These are phyloP conservation scores for Labeo calbasu DNA, from an alignment of 2,797 vertebrate species.

Conservation along the genomic window DNA sequence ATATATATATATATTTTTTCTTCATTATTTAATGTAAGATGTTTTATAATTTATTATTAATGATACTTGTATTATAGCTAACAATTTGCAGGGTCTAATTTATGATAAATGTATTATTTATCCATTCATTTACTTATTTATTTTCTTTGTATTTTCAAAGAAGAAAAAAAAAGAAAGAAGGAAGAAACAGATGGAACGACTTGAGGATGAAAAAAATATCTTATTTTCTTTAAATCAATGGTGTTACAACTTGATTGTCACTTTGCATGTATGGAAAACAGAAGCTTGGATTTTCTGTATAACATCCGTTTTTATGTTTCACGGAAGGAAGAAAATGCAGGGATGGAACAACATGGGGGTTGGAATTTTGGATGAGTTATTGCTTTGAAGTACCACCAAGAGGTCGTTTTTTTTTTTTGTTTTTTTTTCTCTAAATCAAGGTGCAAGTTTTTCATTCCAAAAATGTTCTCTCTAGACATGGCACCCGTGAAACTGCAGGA, in stretches of 20 bases:
- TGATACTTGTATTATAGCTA: no score
- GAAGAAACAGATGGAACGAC: no score
- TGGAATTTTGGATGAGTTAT: background rate
- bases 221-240: background rate
- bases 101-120: no score
- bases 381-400: background rate
- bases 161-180: no score
- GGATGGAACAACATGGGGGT: background rate
- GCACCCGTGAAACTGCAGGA: background rate
- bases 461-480: background rate
- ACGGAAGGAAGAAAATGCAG: background rate
- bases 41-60: no score
- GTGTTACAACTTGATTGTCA: background rate
- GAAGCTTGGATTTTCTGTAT: background rate
- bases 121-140: no score
- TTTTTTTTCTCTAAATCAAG: background rate
- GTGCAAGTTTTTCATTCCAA: background rate
- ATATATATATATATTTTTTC: background rate
- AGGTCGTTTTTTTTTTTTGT: no score
- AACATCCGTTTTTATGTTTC: background rate
- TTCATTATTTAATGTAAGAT: background rate
- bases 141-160: no score
- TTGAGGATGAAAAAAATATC: background rate
- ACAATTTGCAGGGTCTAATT: no score
- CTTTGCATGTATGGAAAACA: background rate